Evolutionary conservation across 2,113 vertebrate genomes (phyloP).

Genomic region (Heliornis fulica): DNA sequence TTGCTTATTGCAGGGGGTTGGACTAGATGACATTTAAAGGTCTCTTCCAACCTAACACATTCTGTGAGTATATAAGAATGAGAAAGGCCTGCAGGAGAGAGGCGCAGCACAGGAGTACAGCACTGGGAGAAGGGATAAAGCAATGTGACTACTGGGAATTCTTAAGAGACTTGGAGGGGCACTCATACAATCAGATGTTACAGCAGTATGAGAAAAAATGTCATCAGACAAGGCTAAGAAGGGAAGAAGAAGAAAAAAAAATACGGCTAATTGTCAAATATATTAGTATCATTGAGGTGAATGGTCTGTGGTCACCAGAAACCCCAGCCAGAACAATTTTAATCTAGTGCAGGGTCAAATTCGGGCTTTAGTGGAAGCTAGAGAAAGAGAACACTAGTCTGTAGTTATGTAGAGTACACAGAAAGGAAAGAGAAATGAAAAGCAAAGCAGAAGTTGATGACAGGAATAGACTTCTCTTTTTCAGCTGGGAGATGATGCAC

Average conservation of each 20-base stretch:
- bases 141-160: not conserved
- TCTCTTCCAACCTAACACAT: no score
- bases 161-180: accelerated
- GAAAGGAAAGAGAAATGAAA: not conserved
- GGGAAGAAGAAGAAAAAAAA: not conserved
- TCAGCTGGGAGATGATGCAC: not conserved
- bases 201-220: not conserved
- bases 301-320: not conserved
- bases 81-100: not conserved
- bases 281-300: not conserved
- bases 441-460: not conserved
- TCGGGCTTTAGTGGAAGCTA: not conserved
- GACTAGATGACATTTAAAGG: no score
- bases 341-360: not conserved
- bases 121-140: not conserved
- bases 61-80: no score
- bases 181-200: not conserved
- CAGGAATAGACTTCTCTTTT: not conserved
- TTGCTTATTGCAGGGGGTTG: no score
- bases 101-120: not conserved
- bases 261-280: not conserved
- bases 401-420: not conserved
- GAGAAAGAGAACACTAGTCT: not conserved
- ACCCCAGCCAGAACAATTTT: not conserved
- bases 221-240: not conserved